Evolutionary conservation across 2,797 vertebrate species (phyloP).

Genomic region (Siniperca scherzeri): DNA sequence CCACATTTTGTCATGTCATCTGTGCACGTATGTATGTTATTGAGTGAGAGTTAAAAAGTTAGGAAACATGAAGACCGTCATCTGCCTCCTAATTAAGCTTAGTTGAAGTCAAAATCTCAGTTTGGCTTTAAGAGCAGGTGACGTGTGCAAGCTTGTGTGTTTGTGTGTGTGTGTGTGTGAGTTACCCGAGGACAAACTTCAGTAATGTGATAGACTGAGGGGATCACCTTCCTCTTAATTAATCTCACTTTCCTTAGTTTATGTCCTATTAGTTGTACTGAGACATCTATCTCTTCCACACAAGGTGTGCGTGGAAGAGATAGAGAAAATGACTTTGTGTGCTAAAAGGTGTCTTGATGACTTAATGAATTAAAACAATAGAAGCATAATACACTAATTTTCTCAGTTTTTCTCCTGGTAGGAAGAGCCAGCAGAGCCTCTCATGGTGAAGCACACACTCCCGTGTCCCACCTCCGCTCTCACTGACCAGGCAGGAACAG

Average conservation of each 20-base stretch:
- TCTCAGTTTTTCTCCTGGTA: conserved; percentile 17
- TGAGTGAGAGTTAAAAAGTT: neutral
- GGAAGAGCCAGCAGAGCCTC: conserved; percentile 63
- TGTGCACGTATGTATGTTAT: neutral
- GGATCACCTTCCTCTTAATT: conserved; percentile 42
- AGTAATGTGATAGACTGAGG: conserved; percentile 50
- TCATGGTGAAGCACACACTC: conserved; percentile 51
- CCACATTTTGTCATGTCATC: neutral
- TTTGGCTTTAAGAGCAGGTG: conserved; percentile 36
- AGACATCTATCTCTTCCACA: neutral
- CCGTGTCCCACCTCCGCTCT: conserved; percentile 22
- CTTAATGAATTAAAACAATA: neutral
- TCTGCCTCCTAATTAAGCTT: neutral
- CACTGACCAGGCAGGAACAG: conserved; percentile 50
- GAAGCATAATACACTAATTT: neutral
- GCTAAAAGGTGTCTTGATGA: neutral
- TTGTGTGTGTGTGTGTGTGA: conserved; percentile 22
- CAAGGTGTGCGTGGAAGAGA: neutral
- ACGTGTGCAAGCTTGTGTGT: conserved; percentile 14
- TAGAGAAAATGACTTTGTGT: neutral
- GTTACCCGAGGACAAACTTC: conserved; percentile 29
- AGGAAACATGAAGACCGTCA: neutral
- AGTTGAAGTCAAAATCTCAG: conserved; percentile 11
- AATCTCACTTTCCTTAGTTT: conserved; percentile 34
- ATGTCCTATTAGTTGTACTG: conserved; percentile 25